These are phyloP conservation scores for Isaurus tuberculatus DNA, from an alignment of 92 coral and sea anemone species.

Conservation along the genomic window DNA sequence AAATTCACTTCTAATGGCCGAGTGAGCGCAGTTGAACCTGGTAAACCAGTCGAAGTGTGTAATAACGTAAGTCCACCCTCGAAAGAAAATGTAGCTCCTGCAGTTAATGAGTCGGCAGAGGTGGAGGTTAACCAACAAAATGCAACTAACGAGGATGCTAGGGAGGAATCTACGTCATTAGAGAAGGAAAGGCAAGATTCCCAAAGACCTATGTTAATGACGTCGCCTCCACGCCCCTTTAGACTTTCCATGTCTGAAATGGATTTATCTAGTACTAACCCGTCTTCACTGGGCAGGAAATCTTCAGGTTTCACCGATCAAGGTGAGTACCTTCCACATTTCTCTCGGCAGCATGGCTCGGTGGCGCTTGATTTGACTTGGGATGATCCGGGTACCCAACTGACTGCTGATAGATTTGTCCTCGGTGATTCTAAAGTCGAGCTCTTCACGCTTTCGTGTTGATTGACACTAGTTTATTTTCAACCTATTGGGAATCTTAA, in stretches of 20 bases:
- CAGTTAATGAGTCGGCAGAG: conserved; percentile 2
- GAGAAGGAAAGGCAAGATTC: conserved; percentile 65
- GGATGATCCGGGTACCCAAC: no score
- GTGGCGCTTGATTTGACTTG: no score
- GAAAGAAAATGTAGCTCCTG: conserved; percentile 17
- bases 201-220: conserved; percentile 68
- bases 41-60: conserved; percentile 32
- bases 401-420: no score
- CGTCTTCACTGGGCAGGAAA: conserved; percentile 53
- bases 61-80: conserved; percentile 23
- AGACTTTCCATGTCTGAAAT: conserved; percentile 71
- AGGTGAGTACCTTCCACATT: conserved; percentile 71
- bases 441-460: no score
- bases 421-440: no score
- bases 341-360: not conserved
- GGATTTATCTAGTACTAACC: conserved; percentile 53
- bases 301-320: conserved; percentile 69
- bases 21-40: conserved; percentile 22
- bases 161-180: conserved; percentile 24
- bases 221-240: conserved; percentile 81
- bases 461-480: no score
- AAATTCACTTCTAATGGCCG: not conserved
- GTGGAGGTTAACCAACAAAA: not conserved
- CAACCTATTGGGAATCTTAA: no score
- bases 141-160: not conserved